These are phyloP conservation scores for Rhinichthys osculus DNA, from an alignment of 2,797 vertebrate genomes.

Conservation along the genomic window DNA sequence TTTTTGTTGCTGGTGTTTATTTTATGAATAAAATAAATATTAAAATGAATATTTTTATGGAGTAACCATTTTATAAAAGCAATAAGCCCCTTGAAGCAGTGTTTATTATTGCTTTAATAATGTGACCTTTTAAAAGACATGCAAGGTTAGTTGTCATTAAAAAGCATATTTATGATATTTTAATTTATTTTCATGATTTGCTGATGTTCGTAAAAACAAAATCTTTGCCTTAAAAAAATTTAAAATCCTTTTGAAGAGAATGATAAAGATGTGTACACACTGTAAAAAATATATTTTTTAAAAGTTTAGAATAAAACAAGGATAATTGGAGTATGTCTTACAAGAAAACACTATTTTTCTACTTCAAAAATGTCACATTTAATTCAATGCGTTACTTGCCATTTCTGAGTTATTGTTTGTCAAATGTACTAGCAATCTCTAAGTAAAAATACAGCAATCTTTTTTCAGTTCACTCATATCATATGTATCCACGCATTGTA, in stretches of 20 bases:
- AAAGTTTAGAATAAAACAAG: no score
- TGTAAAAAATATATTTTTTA: no score
- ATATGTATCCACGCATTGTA: background rate
- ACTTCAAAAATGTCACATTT: no score
- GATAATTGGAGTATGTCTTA: no score
- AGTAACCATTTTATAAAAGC: no score
- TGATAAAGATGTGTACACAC: background rate
- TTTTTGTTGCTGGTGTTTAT: no score
- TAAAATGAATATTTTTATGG: no score
- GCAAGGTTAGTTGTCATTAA: background rate
- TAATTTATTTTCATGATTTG: background rate
- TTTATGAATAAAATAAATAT: no score
- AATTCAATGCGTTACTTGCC: background rate
- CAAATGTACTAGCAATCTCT: no score
- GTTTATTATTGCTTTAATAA: background rate
- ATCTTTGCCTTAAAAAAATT: background rate
- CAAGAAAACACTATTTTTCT: no score
- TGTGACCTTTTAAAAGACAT: background rate
- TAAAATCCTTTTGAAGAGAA: background rate
- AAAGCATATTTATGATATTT: background rate
- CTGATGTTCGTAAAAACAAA: background rate
- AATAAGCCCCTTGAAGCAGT: no score
- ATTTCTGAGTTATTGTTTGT: background rate
- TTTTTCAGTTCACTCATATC: background rate
- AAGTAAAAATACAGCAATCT: no score